Evolutionary conservation across 2,888 invertebrate genomes (phyloP).

Genomic region (Mythimna albipuncta): DNA sequence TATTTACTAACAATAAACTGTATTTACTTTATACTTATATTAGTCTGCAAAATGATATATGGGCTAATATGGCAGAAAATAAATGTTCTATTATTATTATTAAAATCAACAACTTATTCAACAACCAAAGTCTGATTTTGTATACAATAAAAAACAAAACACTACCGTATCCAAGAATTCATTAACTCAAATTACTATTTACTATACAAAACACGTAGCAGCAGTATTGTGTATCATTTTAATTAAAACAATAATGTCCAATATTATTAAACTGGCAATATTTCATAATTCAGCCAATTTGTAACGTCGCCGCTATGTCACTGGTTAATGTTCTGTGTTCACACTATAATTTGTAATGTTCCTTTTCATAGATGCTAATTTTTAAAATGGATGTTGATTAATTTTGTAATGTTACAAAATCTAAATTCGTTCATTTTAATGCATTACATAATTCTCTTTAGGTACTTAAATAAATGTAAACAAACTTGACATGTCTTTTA

Average conservation of each 20-base stretch:
- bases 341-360: slow-evolving; percentile 21
- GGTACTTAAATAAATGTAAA: no score
- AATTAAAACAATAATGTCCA: slow-evolving; percentile 65
- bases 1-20: no score
- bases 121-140: slow-evolving; percentile 10
- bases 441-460: neutral
- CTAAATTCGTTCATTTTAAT: neutral
- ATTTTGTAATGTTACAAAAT: neutral
- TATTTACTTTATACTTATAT: no score
- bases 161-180: slow-evolving; percentile 39
- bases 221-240: slow-evolving; percentile 55
- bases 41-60: no score
- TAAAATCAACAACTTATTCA: slow-evolving; percentile 1
- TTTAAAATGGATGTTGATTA: slow-evolving; percentile 1
- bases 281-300: slow-evolving; percentile 68
- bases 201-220: slow-evolving; percentile 46
- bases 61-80: no score
- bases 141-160: slow-evolving; percentile 39
- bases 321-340: slow-evolving; percentile 8
- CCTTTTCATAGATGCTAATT: slow-evolving; percentile 30
- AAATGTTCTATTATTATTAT: no score
- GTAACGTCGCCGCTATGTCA: slow-evolving; percentile 26
- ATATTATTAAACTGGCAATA: slow-evolving; percentile 56
- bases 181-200: slow-evolving; percentile 60
- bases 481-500: no score